Evolutionary conservation across 2,888 invertebrate genomes (phyloP).

Genomic region (Carpatolechia fugitivella): DNA sequence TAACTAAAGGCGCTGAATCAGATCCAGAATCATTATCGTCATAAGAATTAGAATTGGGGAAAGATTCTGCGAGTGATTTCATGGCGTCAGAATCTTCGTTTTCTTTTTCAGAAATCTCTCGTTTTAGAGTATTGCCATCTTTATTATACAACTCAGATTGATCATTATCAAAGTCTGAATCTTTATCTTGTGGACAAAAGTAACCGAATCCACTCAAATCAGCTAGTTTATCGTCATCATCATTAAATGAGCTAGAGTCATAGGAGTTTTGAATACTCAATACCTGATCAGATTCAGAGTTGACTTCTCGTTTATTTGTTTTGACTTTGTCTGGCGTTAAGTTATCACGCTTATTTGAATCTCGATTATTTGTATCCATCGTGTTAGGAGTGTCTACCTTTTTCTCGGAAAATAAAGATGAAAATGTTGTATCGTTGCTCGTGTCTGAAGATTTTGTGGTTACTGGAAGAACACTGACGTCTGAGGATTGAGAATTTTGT

Average conservation of each 20-base stretch:
- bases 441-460: conserved; percentile 35
- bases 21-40: conserved; percentile 42
- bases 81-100: conserved; percentile 39
- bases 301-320: conserved; percentile 61
- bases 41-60: conserved; percentile 51
- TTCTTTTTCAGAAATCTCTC: neutral
- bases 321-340: conserved; percentile 39
- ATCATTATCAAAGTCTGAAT: neutral
- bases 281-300: conserved; percentile 36
- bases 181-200: conserved; percentile 21
- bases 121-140: neutral
- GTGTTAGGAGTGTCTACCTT: conserved; percentile 34
- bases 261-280: conserved; percentile 31
- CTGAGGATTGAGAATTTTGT: conserved; percentile 35
- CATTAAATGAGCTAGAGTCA: conserved; percentile 31
- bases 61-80: conserved; percentile 66
- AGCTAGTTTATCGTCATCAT: neutral
- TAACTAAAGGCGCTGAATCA: conserved; percentile 51
- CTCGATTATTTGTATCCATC: conserved; percentile 33
- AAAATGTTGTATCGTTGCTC: conserved; percentile 21
- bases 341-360: too few species aligned
- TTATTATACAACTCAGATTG: neutral
- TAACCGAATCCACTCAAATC: conserved; percentile 34
- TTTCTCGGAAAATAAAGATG: conserved; percentile 29
- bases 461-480: conserved; percentile 31